Conservation (phyloP, 2,888 invertebrate genomes). For the Nesidiocoris tenuis region DNA sequence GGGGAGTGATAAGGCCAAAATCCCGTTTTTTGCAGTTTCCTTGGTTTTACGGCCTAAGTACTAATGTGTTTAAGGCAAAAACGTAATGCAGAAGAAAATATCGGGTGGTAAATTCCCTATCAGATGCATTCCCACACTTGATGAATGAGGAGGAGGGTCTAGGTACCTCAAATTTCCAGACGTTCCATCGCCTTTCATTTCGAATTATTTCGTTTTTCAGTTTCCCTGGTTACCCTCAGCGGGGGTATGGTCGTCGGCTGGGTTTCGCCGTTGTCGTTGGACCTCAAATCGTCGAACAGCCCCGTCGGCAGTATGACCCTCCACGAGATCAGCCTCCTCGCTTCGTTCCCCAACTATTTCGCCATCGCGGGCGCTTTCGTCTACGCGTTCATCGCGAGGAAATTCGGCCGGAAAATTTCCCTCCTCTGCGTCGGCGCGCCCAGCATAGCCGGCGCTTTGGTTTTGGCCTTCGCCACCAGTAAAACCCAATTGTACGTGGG, state of each 20-base stretch:
- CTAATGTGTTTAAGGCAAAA: too few species aligned
- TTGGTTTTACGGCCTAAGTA: too few species aligned
- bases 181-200: too few species aligned
- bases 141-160: too few species aligned
- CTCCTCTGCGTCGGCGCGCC: not conserved
- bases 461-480: conserved; percentile 5
- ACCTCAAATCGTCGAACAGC: not conserved
- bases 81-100: too few species aligned
- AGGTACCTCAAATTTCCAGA: too few species aligned
- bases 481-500: not conserved
- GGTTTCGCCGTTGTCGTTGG: conserved; percentile 4
- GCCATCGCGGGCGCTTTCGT: not conserved
- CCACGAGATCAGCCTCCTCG: conserved; percentile 1
- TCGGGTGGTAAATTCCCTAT: too few species aligned
- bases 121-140: too few species aligned
- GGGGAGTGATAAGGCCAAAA: too few species aligned
- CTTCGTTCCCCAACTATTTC: not conserved
- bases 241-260: conserved; percentile 21
- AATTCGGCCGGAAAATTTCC: conserved; percentile 4
- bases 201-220: too few species aligned
- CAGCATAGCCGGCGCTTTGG: not conserved
- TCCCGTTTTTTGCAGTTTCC: too few species aligned
- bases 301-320: conserved; percentile 14
- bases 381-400: not conserved
- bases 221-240: not conserved